Conservation (phyloP, 2,797 vertebrate genomes). For the Anolis apletophallus region DNA sequence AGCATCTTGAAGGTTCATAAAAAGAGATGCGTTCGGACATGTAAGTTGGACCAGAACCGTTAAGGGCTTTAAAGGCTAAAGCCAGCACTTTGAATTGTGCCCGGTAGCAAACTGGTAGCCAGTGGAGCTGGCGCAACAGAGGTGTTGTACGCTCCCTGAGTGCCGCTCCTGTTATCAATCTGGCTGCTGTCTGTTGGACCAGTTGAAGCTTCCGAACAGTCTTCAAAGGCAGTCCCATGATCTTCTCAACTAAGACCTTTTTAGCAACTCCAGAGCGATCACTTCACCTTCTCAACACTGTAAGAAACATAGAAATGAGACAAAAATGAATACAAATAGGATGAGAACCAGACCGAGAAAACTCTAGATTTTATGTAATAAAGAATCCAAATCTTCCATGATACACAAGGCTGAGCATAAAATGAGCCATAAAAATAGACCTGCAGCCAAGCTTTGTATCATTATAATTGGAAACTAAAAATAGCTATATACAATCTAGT, state of each 20-base stretch:
- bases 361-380: not conserved
- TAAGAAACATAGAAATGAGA: not conserved
- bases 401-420: not conserved
- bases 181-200: too few species aligned
- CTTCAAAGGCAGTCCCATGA: too few species aligned
- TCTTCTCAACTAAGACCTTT: not conserved
- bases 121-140: too few species aligned
- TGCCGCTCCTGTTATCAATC: too few species aligned
- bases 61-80: too few species aligned
- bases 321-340: not conserved
- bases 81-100: too few species aligned
- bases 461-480: constrained; percentile 18
- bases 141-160: too few species aligned
- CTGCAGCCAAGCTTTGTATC: not conserved
- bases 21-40: too few species aligned
- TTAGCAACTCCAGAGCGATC: not conserved
- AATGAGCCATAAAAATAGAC: not conserved
- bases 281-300: not conserved
- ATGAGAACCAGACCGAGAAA: not conserved
- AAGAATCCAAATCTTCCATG: not conserved
- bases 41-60: too few species aligned
- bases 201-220: too few species aligned
- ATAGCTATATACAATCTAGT: not conserved
- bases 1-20: too few species aligned
- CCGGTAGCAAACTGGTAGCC: too few species aligned